Conservation (phyloP, 2,888 invertebrate genomes). For the Macrophya annulata region DNA sequence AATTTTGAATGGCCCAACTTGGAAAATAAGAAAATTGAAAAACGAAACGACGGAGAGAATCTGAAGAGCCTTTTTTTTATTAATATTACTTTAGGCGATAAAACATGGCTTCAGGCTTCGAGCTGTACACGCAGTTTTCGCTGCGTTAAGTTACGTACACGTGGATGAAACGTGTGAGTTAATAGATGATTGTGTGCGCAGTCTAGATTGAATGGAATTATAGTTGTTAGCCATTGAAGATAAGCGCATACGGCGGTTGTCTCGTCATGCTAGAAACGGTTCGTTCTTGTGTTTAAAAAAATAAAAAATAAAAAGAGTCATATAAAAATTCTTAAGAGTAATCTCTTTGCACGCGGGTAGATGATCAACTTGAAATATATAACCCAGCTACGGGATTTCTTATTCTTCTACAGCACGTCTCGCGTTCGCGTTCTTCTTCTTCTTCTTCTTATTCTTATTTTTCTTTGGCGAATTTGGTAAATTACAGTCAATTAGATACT, state of each 20-base stretch:
- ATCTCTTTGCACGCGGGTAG: constrained; percentile 4
- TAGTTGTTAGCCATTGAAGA: constrained; percentile 38
- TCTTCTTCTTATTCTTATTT: not conserved
- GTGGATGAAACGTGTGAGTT: not conserved
- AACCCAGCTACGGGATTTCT: not conserved
- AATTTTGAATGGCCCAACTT: not conserved
- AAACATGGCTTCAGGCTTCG: not conserved
- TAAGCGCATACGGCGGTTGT: constrained; percentile 29
- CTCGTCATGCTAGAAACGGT: constrained; percentile 36
- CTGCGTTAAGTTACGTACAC: too few relatives aligned
- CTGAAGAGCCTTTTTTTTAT: not conserved
- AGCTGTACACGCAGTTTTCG: not conserved
- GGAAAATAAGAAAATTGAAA: too few relatives aligned
- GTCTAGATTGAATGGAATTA: constrained; percentile 42
- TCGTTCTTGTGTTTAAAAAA: not conserved
- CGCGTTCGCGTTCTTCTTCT: not conserved
- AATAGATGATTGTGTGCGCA: constrained; percentile 15
- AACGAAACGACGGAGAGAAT: not conserved
- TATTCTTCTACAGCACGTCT: not conserved
- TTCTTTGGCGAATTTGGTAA: constrained; percentile 60
- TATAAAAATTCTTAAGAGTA: not conserved
- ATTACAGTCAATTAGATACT: constrained; percentile 71
- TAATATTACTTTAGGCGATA: not conserved
- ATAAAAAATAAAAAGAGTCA: not conserved
- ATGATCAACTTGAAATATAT: constrained; percentile 21